These are phyloP conservation scores for Aphelenchoides besseyi DNA, from an alignment of 1,140 invertebrate genomes.

Conservation along the genomic window DNA sequence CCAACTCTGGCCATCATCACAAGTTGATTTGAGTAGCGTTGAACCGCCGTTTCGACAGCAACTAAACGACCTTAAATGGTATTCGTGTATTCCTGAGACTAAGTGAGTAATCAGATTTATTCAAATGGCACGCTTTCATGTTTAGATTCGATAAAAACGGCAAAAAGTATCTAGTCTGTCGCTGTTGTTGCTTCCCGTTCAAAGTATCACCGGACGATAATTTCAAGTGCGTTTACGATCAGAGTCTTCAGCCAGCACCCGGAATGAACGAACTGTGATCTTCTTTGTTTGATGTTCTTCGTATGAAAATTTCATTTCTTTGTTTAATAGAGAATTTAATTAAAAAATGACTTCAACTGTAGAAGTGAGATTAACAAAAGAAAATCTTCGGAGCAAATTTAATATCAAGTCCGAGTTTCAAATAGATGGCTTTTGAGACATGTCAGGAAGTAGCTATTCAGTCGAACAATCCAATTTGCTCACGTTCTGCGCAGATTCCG, in stretches of 20 bases:
- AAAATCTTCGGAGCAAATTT: too few species aligned
- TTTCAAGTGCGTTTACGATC: conserved; percentile 55
- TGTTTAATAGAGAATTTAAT: too few species aligned
- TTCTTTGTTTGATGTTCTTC: background rate
- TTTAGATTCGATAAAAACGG: conserved; percentile 38
- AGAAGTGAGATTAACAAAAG: too few species aligned
- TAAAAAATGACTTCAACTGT: too few species aligned
- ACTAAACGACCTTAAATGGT: conserved; percentile 53
- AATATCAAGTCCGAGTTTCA: too few species aligned
- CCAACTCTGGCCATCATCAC: conserved; percentile 54
- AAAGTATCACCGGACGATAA: conserved; percentile 39
- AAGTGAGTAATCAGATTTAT: conserved; percentile 27
- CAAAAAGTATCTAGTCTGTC: conserved; percentile 56
- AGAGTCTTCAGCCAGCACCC: conserved; percentile 48
- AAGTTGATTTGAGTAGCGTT: conserved; percentile 49
- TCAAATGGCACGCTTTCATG: background rate
- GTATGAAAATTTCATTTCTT: background rate
- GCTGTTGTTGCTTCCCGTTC: conserved; percentile 62
- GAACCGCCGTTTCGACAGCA: conserved; percentile 56
- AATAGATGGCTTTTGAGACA: too few species aligned
- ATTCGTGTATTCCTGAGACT: conserved; percentile 51
- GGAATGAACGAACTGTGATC: conserved; percentile 45
- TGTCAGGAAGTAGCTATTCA: too few species aligned
- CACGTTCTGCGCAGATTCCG: too few species aligned
- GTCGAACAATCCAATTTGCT: too few species aligned